Percentiles rank a stretch among this genome's conserved stretches.
These are phyloP conservation scores for Pseudachorutes palmiensis DNA, from an alignment of 1,140 invertebrate genomes.

Conservation along the genomic window DNA sequence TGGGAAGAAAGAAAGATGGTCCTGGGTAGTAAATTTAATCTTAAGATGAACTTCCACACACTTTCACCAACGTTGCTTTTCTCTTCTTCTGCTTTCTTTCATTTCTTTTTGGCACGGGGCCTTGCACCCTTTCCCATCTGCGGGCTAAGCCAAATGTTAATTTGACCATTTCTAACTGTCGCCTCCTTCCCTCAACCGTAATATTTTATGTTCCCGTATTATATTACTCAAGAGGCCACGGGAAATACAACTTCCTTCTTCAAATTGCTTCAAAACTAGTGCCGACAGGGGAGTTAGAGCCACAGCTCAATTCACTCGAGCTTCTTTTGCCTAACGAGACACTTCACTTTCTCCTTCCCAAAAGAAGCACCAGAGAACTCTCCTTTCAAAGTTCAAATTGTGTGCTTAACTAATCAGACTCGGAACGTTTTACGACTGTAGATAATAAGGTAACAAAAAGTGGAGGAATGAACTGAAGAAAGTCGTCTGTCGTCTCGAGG, in stretches of 20 bases:
- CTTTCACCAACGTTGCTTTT: not conserved
- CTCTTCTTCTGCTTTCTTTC: not conserved
- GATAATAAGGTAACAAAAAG: not conserved
- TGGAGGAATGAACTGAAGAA: not conserved
- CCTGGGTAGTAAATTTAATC: slow-evolving; percentile 13
- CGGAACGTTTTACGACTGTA: not conserved
- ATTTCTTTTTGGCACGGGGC: not conserved
- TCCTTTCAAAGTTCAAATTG: too few relatives aligned
- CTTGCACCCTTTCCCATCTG: not conserved
- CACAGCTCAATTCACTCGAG: not conserved
- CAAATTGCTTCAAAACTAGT: slow-evolving; percentile 3
- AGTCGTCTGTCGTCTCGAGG: not conserved
- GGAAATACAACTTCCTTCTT: slow-evolving; percentile 1
- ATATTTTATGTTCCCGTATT: slow-evolving; percentile 8
- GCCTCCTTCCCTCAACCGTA: slow-evolving; percentile 8
- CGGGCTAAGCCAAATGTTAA: slow-evolving; percentile 13
- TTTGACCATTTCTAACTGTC: slow-evolving; percentile 18
- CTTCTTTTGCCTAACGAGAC: slow-evolving; percentile 2
- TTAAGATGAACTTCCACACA: slow-evolving; percentile 8
- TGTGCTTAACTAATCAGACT: slow-evolving; percentile 4
- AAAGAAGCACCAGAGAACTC: too few relatives aligned
- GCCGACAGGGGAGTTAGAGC: not conserved
- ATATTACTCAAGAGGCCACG: slow-evolving; percentile 1
- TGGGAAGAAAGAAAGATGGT: slow-evolving; percentile 8
- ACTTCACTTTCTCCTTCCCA: not conserved